Base-by-base conservation (phyloP, 2,888 invertebrate species). In the Phragmatobia fuliginosa region DNA sequence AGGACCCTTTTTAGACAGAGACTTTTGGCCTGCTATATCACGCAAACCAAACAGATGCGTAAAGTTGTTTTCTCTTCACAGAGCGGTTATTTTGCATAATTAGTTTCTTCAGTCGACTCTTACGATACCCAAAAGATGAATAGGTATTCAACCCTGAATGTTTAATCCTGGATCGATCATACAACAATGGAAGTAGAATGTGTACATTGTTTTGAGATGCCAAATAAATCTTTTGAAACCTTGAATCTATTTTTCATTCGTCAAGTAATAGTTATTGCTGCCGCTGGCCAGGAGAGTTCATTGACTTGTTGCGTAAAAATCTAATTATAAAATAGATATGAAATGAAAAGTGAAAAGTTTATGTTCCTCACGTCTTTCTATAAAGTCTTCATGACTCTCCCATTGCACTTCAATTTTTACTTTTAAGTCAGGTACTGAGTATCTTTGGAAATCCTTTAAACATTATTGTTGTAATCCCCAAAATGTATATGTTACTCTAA, bases 291-390 rank as follows among this genome's bases (percentile, higher is more conserved):
- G 81, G 71, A 75, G 16, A 61, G 85, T 80, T 78, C 83, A 66
- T 75, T 81, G 82, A 85, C 84, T 74, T 76, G 67, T 81, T 76
- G 76, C 83, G 86, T 81, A 78, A 81, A 81, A 76, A 28, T 85
- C 85, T 86, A 86, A 80, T 80, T 72, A 79, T 86, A 83, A 67
- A 38, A 82, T 82, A 79, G 76, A 77, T 81, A 73, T 78, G 67
- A 74, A 78, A 78, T 75, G 63, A 71, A 74, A 80, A 74, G 64
- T 73, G 63, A 75, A 72, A 74, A 32, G 58, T 71, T 71, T 72
- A 52, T 25, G 7, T 45, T 1, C 21, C 7, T 21, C 7, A 49
- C n/a, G 6, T n/a, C 21, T 49, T 6, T 28, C 56, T 25, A 14
- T 52, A 52, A 16, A 6, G 16, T 28, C 28, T 56, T 6, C 16